phyloP scores from a whole-genome alignment of 1,140 invertebrate genomes.

The Drosophila gunungcola region DNA sequence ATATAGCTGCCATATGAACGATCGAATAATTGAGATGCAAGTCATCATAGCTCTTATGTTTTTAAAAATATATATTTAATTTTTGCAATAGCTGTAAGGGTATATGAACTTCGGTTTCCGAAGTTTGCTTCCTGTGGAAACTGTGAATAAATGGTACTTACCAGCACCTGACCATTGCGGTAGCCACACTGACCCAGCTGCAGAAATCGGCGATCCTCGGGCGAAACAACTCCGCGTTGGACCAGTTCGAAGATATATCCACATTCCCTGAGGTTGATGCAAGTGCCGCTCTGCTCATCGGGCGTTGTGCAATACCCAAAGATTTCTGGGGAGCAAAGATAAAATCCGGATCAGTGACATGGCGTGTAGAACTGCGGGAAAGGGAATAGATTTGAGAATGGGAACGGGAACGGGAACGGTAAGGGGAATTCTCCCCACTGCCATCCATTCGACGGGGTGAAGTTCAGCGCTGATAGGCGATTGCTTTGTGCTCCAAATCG shows the following conservation, averaged over 20 bases:
- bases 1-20: too few species aligned
- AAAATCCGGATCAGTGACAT: conserved; percentile 17
- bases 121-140: too few species aligned
- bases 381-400: conserved; percentile 3
- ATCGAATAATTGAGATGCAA: too few species aligned
- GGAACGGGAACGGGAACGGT: conserved; percentile 16
- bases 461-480: conserved; percentile 71
- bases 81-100: too few species aligned
- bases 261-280: conserved; percentile 57
- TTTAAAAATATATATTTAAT: too few species aligned
- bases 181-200: conserved; percentile 63
- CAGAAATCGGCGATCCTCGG: conserved; percentile 31
- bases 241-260: conserved; percentile 54
- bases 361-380: conserved; percentile 2
- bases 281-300: conserved; percentile 39
- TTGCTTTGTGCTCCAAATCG: conserved; percentile 20
- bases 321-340: conserved; percentile 38
- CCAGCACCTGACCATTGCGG: conserved; percentile 54
- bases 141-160: conserved; percentile 21
- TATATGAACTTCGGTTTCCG: too few species aligned
- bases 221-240: conserved; percentile 16
- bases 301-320: conserved; percentile 67
- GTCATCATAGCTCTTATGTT: too few species aligned
- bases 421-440: conserved; percentile 29
- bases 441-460: conserved; percentile 39